Percentiles rank a stretch among this genome's conserved stretches.
Evolutionary conservation across 2,888 invertebrate species (phyloP).

Genomic region (Neelides folsomi): DNA sequence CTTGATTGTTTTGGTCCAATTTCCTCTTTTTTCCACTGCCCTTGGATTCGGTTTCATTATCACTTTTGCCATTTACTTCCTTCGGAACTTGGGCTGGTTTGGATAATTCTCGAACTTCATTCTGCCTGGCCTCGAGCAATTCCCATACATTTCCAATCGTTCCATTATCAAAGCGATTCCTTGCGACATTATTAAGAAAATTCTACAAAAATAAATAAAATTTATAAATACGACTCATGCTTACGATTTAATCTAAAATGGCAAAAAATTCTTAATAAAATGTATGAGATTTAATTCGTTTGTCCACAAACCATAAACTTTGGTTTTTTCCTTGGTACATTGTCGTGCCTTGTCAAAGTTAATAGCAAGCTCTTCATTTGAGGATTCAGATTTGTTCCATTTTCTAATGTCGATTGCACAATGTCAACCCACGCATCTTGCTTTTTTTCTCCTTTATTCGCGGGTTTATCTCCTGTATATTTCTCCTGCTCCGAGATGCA

Average conservation of each 20-base stretch:
- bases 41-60: not conserved
- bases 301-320: constrained; percentile 49
- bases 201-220: constrained; percentile 34
- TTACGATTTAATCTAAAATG: too few species aligned
- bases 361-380: constrained; percentile 51
- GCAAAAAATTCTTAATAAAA: too few species aligned
- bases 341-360: constrained; percentile 55
- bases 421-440: constrained; percentile 71
- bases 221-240: too few species aligned
- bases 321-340: constrained; percentile 71
- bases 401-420: constrained; percentile 52
- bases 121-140: constrained; percentile 36
- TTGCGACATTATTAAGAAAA: constrained; percentile 42
- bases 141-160: constrained; percentile 58
- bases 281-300: too few species aligned
- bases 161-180: constrained; percentile 43
- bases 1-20: constrained; percentile 11
- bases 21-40: constrained; percentile 8
- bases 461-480: constrained; percentile 62
- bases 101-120: constrained; percentile 12
- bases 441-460: constrained; percentile 71
- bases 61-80: not conserved
- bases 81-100: constrained; percentile 5
- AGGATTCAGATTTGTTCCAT: constrained; percentile 38
- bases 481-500: constrained; percentile 76